Conservation (phyloP, 2,113 vertebrate species). For the Rana temporaria region DNA sequence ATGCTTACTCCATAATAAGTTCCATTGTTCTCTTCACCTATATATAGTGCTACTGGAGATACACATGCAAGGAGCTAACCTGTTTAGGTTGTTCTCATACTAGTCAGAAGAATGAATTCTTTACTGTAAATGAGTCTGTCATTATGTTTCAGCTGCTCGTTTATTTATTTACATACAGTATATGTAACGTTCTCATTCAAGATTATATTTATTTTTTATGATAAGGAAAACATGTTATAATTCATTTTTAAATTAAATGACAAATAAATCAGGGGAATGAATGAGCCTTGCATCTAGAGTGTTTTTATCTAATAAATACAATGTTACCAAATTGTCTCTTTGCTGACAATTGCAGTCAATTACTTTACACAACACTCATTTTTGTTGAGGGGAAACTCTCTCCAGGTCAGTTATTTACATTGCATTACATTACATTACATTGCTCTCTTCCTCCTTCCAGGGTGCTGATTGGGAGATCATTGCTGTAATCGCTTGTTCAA, state of each 20-base stretch:
- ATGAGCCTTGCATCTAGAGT: constrained; percentile 4
- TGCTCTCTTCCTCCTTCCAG: no score
- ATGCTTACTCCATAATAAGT: constrained; percentile 5
- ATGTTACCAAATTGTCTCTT: not conserved
- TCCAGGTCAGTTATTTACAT: no score
- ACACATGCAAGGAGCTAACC: not conserved
- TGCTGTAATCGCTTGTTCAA: no score
- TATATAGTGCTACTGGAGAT: not conserved
- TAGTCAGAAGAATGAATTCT: not conserved
- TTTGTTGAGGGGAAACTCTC: no score
- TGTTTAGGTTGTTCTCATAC: not conserved
- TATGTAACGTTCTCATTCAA: not conserved
- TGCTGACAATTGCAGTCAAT: not conserved
- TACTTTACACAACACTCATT: no score
- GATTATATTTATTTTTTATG: constrained; percentile 39
- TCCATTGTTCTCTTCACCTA: not conserved
- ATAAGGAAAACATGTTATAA: constrained; percentile 1
- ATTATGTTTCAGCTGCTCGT: not conserved
- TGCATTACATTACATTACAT: no score
- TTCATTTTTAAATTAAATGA: constrained; percentile 6
- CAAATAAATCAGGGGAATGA: not conserved
- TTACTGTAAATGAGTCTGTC: not conserved
- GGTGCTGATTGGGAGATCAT: no score
- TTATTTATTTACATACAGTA: constrained; percentile 16
- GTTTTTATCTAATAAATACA: not conserved